phyloP scores from a whole-genome alignment of 2,888 invertebrate species.

The Toxonevra muliebris region DNA sequence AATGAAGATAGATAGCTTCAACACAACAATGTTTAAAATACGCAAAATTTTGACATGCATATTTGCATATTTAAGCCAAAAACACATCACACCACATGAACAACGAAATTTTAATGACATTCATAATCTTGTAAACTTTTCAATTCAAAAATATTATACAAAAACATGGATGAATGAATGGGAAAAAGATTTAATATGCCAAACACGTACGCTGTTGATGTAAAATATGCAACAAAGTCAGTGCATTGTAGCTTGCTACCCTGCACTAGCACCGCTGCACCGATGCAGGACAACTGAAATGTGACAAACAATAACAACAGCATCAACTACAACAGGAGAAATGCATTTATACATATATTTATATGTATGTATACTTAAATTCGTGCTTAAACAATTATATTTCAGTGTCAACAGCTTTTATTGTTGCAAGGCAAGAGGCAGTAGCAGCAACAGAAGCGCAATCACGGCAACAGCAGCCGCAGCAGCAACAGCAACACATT shows the following conservation, averaged over 20 bases:
- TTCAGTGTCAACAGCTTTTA: neutral
- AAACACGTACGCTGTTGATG: neutral
- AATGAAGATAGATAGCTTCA: no score
- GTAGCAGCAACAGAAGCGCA: slow-evolving; percentile 6
- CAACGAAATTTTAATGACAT: no score
- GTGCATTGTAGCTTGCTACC: neutral
- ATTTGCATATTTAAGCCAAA: no score
- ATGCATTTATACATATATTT: neutral
- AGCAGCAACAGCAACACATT: neutral
- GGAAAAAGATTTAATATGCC: neutral
- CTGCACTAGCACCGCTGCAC: neutral
- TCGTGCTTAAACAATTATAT: neutral
- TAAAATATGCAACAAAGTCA: slow-evolving; percentile 2
- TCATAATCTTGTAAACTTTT: no score
- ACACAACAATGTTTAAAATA: no score
- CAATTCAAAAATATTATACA: no score
- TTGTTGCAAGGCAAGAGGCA: neutral
- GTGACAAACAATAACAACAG: neutral
- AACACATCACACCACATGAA: no score
- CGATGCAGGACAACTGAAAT: neutral
- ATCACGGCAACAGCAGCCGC: slow-evolving; percentile 1
- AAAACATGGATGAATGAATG: no score
- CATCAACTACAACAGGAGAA: neutral
- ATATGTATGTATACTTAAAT: neutral
- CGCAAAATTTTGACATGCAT: no score